Evolutionary conservation across 2,888 invertebrate genomes (phyloP).

Genomic region (Lissonota sp.): DNA sequence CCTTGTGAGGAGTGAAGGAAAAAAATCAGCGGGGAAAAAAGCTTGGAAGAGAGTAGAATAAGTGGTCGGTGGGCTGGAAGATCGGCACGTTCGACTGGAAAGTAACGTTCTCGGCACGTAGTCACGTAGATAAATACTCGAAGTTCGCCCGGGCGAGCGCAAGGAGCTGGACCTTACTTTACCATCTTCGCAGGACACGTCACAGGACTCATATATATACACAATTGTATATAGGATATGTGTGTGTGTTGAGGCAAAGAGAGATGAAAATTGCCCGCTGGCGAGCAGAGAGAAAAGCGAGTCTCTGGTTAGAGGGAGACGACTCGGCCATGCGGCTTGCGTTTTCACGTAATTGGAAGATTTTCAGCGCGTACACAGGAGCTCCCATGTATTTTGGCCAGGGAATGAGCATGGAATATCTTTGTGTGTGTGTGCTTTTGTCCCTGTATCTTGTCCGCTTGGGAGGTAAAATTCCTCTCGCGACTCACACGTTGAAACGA

Average conservation of each 20-base stretch:
- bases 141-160: constrained; percentile 49
- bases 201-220: constrained; percentile 22
- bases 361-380: constrained; percentile 49
- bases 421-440: neutral
- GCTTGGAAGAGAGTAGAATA: constrained; percentile 45
- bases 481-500: constrained; percentile 3
- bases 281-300: constrained; percentile 29
- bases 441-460: neutral
- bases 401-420: neutral
- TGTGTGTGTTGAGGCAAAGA: constrained; percentile 2
- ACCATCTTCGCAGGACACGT: constrained; percentile 42
- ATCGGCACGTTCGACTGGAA: constrained; percentile 73
- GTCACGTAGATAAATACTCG: constrained; percentile 69
- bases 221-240: neutral
- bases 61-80: constrained; percentile 56
- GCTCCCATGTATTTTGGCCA: constrained; percentile 25
- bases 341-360: constrained; percentile 63
- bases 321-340: constrained; percentile 26
- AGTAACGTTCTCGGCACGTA: constrained; percentile 70
- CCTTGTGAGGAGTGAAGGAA: neutral
- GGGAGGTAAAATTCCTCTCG: constrained; percentile 20
- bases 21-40: constrained; percentile 7
- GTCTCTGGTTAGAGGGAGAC: constrained; percentile 24
- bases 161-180: constrained; percentile 54
- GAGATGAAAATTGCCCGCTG: constrained; percentile 47